Base-by-base conservation (phyloP, 2,113 vertebrate genomes). In the Plecturocebus donacophilus region DNA sequence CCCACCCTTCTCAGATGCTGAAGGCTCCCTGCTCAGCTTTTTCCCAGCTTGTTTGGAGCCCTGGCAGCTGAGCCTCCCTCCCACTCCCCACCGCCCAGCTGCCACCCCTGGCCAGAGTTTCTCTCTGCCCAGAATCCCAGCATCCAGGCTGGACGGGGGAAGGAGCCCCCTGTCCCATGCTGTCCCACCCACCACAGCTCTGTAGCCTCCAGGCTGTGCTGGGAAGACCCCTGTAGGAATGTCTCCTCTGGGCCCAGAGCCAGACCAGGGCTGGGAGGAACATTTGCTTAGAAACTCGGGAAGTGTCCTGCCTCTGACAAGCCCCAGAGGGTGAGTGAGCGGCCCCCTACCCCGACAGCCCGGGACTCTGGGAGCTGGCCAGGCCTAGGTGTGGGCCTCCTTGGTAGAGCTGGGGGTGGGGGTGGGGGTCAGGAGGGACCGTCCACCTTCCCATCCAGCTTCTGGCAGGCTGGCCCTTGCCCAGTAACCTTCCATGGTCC, bases 221-320 rank as follows among this genome's bases (percentile, higher is more conserved):
- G 58, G 70, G 42, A 64, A 80, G 56, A 38, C 16, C 42, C 45
- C 71, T 17, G 9, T 11, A 40, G 71, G 45, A 40, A 54, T 10
- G 64, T 13, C 25, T 7, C 64, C 85, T 27, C 14, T 54, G 45
- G 42, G 6, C 27, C 66, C 84, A 20, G 45, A 56, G 45, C 54
- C 58, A 0, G 0, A 5, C 4, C 17, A 0, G 1, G 10, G 20
- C 58, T 16, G 9, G 25, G 30, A 32, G 75, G 25, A 54, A 73
- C 14, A 6, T 8, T 6, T 71, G 45, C 45, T 52, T 0, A 30
- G n/a, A 40, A 17, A 14, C 73, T 1, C 0, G 4, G 58, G 25
- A 56, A 30, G 16, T 13, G 3, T 68, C 25, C 38, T 16, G 14
- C 58, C 19, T 80, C 58, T 3, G 58, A 61, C 35, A 25, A n/a